Base-by-base conservation (phyloP, 2,113 vertebrate species). In the Collichthys lucidus region DNA sequence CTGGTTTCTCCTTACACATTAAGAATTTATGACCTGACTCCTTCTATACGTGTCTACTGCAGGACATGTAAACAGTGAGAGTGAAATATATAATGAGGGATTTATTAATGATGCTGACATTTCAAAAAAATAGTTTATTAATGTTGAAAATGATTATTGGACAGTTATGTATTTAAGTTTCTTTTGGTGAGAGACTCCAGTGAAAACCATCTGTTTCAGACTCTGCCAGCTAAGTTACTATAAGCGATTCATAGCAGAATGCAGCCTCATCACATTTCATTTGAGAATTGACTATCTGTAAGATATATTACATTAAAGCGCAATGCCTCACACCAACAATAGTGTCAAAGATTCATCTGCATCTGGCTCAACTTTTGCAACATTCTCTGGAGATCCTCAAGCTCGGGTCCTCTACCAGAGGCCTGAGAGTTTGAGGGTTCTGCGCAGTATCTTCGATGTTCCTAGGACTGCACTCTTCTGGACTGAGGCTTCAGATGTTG, bases 1-100 rank as follows among this genome's bases (percentile, higher is more conserved):
- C 92, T 93, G 95, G 77, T 91, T 95, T 92, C 93, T 96, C 95
- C 93, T 96, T 96, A 96, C 94, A 90, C 95, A 95, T 96, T 94
- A 93, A 94, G 92, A 94, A 92, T 96, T 93, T 88, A 93, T 96
- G 96, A 96, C 94, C 95, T 59, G 61, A 66, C 81, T 72, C 52
- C 52, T 69, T 55, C 70, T 82, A 40, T 94, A 90, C n/a, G 50
- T 88, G 81, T 93, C 91, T 81, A 89, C 88, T 81, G 86, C 90
- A 87, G 83, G 89, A 95, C 89, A 92, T 70, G 90, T 26, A 57
- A 71, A 84, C 20, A 72, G 11, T 83, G 55, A 2, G 4, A 64
- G 11, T 57, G 11, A 56, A 52, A 77, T 62, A 16, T 19, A 50
- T 61, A 29, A n/a, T 16, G 35, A 53, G 53, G 5, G 7, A 59